A percentile compares a stretch with the other conserved stretches of the same genome.
phyloP scores from a whole-genome alignment of 2,113 vertebrate genomes.

The Ceyx melanurus region DNA sequence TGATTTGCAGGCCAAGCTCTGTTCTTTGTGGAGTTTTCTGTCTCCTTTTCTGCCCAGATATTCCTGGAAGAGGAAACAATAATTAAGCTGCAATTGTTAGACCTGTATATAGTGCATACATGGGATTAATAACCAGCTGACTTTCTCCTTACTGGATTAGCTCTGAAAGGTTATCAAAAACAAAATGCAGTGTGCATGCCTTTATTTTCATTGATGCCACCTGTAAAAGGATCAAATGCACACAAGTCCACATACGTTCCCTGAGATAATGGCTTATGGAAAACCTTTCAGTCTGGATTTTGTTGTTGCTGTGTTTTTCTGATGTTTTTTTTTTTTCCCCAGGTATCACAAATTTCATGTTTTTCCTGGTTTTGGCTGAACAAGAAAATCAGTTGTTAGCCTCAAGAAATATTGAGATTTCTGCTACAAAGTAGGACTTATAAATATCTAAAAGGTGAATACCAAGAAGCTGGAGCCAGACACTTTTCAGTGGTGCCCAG shows the following conservation, averaged over 20 bases:
- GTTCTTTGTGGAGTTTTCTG: neutral
- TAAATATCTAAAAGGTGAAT: neutral
- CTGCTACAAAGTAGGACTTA: neutral
- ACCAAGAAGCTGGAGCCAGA: neutral
- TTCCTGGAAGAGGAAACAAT: neutral
- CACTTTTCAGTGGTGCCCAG: neutral
- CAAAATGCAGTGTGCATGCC: neutral
- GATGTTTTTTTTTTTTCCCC: neutral
- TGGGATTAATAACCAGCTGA: neutral
- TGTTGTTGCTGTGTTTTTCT: too few relatives aligned
- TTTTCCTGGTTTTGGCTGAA: neutral
- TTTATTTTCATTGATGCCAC: neutral
- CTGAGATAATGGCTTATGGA: neutral
- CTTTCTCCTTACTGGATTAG: neutral
- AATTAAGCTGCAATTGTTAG: neutral
- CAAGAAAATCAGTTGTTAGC: neutral
- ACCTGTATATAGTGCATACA: neutral
- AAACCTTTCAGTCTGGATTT: neutral
- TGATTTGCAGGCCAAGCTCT: neutral
- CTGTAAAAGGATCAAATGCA: neutral
- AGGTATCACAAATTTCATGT: neutral
- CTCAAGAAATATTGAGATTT: neutral
- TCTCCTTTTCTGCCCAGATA: neutral
- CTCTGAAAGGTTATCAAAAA: neutral
- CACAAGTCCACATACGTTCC: neutral